Evolutionary conservation across 2,797 vertebrate species (phyloP), one percentile per base, ranked within the genome.

Genomic region (Hephaestus fuliginosus): DNA sequence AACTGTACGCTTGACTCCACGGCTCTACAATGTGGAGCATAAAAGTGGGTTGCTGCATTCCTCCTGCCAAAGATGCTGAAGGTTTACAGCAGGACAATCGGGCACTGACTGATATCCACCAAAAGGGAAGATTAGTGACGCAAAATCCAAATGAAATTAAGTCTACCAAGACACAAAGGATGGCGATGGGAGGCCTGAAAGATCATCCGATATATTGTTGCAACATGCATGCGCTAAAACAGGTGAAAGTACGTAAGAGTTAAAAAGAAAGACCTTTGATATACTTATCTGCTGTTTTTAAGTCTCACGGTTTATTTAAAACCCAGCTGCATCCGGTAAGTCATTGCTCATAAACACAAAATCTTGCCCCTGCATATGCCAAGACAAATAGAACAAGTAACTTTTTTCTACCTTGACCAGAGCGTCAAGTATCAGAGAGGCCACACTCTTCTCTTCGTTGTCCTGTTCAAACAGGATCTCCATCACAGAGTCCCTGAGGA

Each of bases 401-500:
- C 2, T 43, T 14, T 0, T 63, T 20, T 33, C 70, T 96, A 99
- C 98, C 97, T 98, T 97, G 56, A 99, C 94, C 28, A 99, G 96
- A 8, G 97, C 94, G 77, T 99, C 98, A 9, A 99, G 89, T 78
- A 99, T 96, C 86, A 99, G 94, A n/a, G 98, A 97, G 74, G 98
- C 98, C 77, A 99, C 95, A 5, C 98, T 99, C 83, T 99, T 97
- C 91, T 99, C 98, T 81, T 99, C 98, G 3, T 99, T 99, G 91
- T 99, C 98, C 93, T 99, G 98, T 70, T 99, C 97, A 93, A 99
- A 99, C 68, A 99, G 92, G 75, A 99, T 97, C 95, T 99, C 98
- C 10, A 97, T 97, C 78, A 99, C 94, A 0, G 97, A 99, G 92
- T 99, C 98, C 91, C 98, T 99, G 76, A 33, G 30, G 2, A 65